Evolutionary conservation across 2,888 invertebrate species (phyloP), one percentile per base, ranked within the genome.

Genomic region (Mylabris sibirica): DNA sequence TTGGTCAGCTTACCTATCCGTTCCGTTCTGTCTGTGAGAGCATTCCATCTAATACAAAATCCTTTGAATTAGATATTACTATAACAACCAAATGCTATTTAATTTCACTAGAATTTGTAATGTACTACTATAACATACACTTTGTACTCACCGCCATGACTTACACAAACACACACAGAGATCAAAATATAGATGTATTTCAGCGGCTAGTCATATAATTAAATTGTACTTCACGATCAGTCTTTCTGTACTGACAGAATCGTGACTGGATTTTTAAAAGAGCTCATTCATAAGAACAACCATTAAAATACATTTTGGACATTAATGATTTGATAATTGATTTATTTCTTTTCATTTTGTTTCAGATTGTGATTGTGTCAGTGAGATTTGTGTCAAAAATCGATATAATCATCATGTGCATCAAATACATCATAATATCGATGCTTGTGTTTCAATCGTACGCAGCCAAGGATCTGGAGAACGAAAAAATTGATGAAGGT

Each of bases 401-500:
- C 14, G 26, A 57, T 57, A 24, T 14, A 57, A 60, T 44, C 67
- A 73, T 70, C 53, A 78, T 78, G 78, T 68, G 71, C 66, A 59
- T 35, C 49, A 59, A 68, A 14, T 71, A 49, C 38, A 60, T 75
- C 59, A 68, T 71, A 60, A 63, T 76, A 17, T 64, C 77, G 41
- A 62, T 74, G 35, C 64, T 74, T 49, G 65, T 72, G 34, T 62
- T 73, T 61, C 63, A 72, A 14, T 66, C 65, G 4, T 65, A 68
- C 11, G 78, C 78, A 1, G 73, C 75, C 49, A 77, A 74, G 73
- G 76, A 77, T 49, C 63, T 75, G 22, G 78, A 79, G 65, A 80
- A 80, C 63, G 80, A 80, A 64, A 78, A 79, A 76, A 73, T 80
- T 66, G 78, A 80, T 74, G 72, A 76, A 80, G 80, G 80, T 80